Evolutionary conservation across 2,888 invertebrate genomes (phyloP).

Genomic region (Tenthredo mesomela): DNA sequence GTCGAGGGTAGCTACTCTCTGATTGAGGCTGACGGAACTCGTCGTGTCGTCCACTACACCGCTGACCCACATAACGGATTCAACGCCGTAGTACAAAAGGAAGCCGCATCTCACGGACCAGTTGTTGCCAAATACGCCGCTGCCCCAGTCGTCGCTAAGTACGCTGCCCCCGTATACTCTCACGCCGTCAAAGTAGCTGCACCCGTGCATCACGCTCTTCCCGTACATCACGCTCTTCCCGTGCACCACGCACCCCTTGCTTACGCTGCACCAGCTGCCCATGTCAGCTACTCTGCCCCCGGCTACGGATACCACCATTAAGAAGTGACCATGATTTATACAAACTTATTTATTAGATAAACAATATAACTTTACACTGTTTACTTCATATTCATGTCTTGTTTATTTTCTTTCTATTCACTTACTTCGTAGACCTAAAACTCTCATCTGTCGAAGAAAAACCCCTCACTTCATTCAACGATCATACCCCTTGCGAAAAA

Average conservation of each 20-base stretch:
- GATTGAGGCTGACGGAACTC: constrained; percentile 65
- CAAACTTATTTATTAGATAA: constrained; percentile 54
- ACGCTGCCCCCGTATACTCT: constrained; percentile 38
- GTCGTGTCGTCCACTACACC: constrained; percentile 82
- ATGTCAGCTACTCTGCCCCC: constrained; percentile 52
- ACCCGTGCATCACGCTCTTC: constrained; percentile 54
- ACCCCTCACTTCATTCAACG: too few relatives aligned
- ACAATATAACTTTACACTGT: constrained; percentile 46
- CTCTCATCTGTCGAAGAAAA: too few relatives aligned
- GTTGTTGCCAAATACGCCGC: constrained; percentile 57
- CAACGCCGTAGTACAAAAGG: constrained; percentile 73
- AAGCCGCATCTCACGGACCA: constrained; percentile 79
- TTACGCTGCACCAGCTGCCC: constrained; percentile 13
- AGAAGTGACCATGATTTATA: constrained; percentile 79
- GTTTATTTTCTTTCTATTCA: background rate
- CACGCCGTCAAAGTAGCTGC: constrained; percentile 45
- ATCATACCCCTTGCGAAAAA: too few relatives aligned
- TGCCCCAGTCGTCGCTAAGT: constrained; percentile 72
- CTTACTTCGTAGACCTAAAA: background rate
- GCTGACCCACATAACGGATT: constrained; percentile 75
- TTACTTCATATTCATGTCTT: background rate
- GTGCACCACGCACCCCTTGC: constrained; percentile 72
- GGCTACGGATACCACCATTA: constrained; percentile 66
- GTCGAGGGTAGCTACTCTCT: constrained; percentile 64
- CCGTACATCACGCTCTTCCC: constrained; percentile 71